Base-by-base conservation (phyloP, 2,113 vertebrate species). In the Dicerorhinus sumatrensis region DNA sequence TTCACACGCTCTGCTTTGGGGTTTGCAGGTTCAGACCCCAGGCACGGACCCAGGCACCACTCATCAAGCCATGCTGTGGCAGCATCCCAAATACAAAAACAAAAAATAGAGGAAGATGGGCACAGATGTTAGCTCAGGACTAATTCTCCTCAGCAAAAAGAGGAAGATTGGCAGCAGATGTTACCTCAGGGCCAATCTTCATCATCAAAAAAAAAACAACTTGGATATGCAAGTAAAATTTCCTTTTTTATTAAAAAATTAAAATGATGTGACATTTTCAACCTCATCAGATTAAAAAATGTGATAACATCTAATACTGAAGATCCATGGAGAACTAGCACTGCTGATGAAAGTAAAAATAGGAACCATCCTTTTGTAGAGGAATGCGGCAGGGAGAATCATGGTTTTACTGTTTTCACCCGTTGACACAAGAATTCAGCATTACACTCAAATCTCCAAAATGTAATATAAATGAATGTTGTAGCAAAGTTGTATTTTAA, bases 401-500 rank as follows among this genome's bases (percentile, higher is more conserved):
- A 87, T 23, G 36, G 25, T 94, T 94, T 90, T 88, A 86, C 54
- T 72, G 72, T 93, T 89, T 91, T 85, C 11, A 81, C 25, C 67
- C 54, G 72, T 0, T 46, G 29, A 46, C 25, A 27, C 18, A 80
- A 56, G 83, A 96, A 72, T 90, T 39, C 31, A 33, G 2, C 23
- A 76, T 85, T 81, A 83, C 2, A 89, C 4, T 63, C 13, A 89
- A 46, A 83, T 90, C 80, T 95, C 70, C 46, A 90, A 97, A 89
- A 80, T 94, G 18, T 23, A 72, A 97, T 69, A 51, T 39, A 89
- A 65, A 85, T 25, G 3, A 93, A 72, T 85, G 73, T 63, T 69
- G 12, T 4, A 85, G n/a, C 9, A 89, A 96, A 94, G 6, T 62
- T 91, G 9, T 60, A 91, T 77, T 73, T 72, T 84, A 62, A 73